phyloP scores from a whole-genome alignment of 1,140 invertebrate species.

The Adoxophyes honmai region DNA sequence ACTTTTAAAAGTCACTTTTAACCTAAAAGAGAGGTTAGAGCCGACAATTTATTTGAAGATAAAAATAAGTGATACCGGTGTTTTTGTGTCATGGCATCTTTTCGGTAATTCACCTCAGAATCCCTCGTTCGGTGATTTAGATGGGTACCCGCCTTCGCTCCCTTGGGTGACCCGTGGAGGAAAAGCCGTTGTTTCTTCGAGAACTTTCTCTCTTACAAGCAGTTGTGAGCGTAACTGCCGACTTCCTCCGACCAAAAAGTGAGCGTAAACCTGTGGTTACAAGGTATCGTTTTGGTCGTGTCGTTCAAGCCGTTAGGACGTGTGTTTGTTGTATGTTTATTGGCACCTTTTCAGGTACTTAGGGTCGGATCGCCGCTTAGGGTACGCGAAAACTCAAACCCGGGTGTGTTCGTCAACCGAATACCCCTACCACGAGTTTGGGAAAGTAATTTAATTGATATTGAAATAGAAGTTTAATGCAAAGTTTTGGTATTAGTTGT shows the following conservation, averaged over 20 bases:
- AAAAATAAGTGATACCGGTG: constrained; percentile 21
- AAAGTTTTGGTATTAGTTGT: not conserved
- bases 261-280: not conserved
- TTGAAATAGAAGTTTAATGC: not conserved
- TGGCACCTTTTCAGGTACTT: constrained; percentile 67
- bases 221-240: constrained; percentile 10
- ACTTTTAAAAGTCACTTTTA: not conserved
- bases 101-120: constrained; percentile 56
- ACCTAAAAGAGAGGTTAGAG: not conserved
- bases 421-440: constrained; percentile 22
- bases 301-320: constrained; percentile 19
- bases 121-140: constrained; percentile 57
- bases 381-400: constrained; percentile 38
- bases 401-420: constrained; percentile 39
- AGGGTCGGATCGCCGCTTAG: constrained; percentile 46
- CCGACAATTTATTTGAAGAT: not conserved
- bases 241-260: not conserved
- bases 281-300: constrained; percentile 20
- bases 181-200: constrained; percentile 62
- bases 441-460: not conserved
- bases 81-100: constrained; percentile 44
- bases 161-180: constrained; percentile 55
- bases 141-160: constrained; percentile 47
- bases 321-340: constrained; percentile 36
- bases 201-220: constrained; percentile 29